These are phyloP conservation scores for Theocolax elegans DNA, from an alignment of 1,140 invertebrate species.

Conservation along the genomic window DNA sequence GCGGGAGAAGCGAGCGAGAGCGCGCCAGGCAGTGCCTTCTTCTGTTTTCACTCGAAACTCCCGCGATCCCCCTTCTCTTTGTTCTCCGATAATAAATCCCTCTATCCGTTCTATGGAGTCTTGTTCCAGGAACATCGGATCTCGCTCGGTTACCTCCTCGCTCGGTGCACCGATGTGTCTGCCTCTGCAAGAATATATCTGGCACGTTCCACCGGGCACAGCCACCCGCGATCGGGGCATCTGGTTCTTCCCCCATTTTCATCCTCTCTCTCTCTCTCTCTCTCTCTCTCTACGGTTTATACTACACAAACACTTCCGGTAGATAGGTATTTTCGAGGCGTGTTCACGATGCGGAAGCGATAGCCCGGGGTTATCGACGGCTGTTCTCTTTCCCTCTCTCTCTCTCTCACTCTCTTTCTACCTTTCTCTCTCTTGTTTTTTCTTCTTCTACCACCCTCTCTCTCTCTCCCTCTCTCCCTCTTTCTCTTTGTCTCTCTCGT, in stretches of 20 bases:
- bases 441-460: background rate
- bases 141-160: constrained; percentile 25
- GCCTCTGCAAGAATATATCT: no score
- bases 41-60: background rate
- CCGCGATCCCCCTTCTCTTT: constrained; percentile 5
- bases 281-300: background rate
- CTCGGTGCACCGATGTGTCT: no score
- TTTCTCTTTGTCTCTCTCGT: background rate
- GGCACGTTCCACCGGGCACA: constrained; percentile 23
- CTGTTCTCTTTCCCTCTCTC: constrained; percentile 13
- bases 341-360: constrained; percentile 44
- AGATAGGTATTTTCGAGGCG: constrained; percentile 45
- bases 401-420: constrained; percentile 5
- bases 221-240: constrained; percentile 30
- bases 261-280: no score
- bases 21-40: no score
- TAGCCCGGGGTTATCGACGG: constrained; percentile 36
- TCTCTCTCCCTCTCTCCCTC: constrained; percentile 13
- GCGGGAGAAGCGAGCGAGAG: no score
- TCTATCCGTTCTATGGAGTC: background rate
- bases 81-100: constrained; percentile 12
- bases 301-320: constrained; percentile 41
- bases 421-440: background rate
- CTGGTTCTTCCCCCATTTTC: constrained; percentile 18
- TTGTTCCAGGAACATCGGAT: constrained; percentile 11